Base-by-base conservation (phyloP, 2,888 invertebrate genomes). In the Eristalinus aeneus region DNA sequence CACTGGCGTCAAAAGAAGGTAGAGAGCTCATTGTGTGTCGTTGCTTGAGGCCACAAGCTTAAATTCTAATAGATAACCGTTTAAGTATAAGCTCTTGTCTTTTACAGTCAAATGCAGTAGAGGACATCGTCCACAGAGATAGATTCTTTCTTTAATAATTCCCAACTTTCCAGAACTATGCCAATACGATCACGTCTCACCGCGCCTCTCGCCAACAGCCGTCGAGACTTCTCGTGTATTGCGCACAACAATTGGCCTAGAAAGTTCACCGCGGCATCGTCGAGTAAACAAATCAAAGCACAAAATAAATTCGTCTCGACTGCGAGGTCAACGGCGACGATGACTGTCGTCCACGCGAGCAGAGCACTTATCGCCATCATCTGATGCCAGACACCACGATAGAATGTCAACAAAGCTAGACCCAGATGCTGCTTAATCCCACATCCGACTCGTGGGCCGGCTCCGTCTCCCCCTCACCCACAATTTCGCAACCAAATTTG, bases 381-480 rank as follows among this genome's bases (percentile, higher is more conserved):
- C 9, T 31, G 54, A 58, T 56, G 65, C 74, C 74, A 74, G 65
- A 74, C 74, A 56, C 65, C 36, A 74, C 56, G 56, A 58, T 65
- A 64, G 54, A 65, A 65, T 65, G 65, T 58, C 74, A 74, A 65
- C 65, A 65, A 31, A 74, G 65, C 65, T 64, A 74, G 74, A 74
- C 36, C 56, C 58, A 31, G 12, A 56, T 64, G 39, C 65, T 58
- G 56, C 64, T 73, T 20, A 46, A 8, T n/a, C 16, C 46, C 46
- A 46, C 46, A 16, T 46, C 46, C 16, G 16, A 12, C 6, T 1
- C 39, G 39, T 16, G 1, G 39, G 39, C n/a, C 6, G 39, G 12
- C 27, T 3, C 27, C 27, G 39, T 39, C n/a, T 12, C 39, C n/a
- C n/a, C 6, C 39, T 53, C 63, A 27, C 63, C 23, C 53, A 34